Base-by-base conservation (phyloP, 2,888 invertebrate genomes). In the Perithous albicinctus region DNA sequence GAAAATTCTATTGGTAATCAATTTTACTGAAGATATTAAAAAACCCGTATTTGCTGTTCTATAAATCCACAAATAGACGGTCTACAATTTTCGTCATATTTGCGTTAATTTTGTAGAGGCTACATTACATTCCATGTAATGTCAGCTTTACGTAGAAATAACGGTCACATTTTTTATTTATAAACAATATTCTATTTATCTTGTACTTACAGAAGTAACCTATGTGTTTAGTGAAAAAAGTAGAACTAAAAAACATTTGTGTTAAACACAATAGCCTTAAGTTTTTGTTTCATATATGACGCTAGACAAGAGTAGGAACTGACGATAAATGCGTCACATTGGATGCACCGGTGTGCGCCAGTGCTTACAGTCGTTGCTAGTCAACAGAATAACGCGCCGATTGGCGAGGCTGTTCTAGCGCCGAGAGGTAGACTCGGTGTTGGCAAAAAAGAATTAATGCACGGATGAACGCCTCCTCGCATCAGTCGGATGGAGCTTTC, bases 331-430 rank as follows among this genome's bases (percentile, higher is more conserved):
- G 46, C 59, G 46, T 46, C 32, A 61, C 20, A 48, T 32, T 35
- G 46, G 7, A 72, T 6, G 12, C 72, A 61, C 20, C 63, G 73
- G 48, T 51, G 46, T 73, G 61, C n/a, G 63, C 51, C 63, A 73
- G 73, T 73, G 38, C 61, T 73, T 48, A 63, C 48, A 20, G 48
- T 38, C 73, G 63, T 26, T 48, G 10, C 35, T 73, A 63, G 63
- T 73, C 73, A 73, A 63, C 73, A 46, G 43, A 46, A 20, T 29
- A 23, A 41, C 41, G 54, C 38, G 54, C 26, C 32, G n/a, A 26
- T 26, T n/a, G 41, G 43, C 29, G 3, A 3, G 32, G n/a, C 12
- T 29, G 46, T 72, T 59, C 10, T 23, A 38, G 18, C 0, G 46
- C 0, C 1, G 10, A 18, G 29, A 32, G 32, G 20, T 5, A 43